A percentile compares a stretch with the other conserved stretches of the same genome.
Evolutionary conservation across 2,113 vertebrate genomes (phyloP).

Genomic region (Aspiorhynchus laticeps): DNA sequence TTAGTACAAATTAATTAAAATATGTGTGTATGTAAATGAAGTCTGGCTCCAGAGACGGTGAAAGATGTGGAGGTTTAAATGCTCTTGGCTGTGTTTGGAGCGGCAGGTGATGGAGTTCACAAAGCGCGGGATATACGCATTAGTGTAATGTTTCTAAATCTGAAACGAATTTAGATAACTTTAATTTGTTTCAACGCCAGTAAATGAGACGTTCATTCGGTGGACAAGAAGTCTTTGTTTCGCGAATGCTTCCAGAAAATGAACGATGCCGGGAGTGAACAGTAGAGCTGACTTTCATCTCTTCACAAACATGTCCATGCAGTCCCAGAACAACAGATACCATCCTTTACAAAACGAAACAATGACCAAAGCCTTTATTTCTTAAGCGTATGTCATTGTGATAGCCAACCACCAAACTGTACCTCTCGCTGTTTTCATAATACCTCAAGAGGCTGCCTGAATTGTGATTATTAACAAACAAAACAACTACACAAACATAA

Average conservation of each 20-base stretch:
- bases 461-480: neutral
- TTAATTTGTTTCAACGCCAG: neutral
- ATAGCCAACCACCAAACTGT: neutral
- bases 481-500: neutral
- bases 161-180: neutral
- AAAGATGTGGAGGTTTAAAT: slow-evolving; percentile 6
- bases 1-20: neutral
- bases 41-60: neutral
- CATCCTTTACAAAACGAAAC: slow-evolving; percentile 5
- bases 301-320: neutral
- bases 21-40: neutral
- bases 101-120: neutral
- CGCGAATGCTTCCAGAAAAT: neutral
- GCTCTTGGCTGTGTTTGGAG: neutral
- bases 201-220: neutral
- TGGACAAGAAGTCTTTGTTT: slow-evolving; percentile 10
- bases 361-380: neutral
- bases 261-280: neutral
- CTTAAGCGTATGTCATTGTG: neutral
- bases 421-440: neutral
- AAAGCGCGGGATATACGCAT: neutral
- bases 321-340: neutral
- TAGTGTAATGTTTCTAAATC: neutral
- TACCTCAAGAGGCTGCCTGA: no score
- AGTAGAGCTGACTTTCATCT: neutral